Evolutionary conservation across 2,888 invertebrate species (phyloP), one percentile per base, ranked within the genome.

Genomic region (Ormyrus nitidulus): DNA sequence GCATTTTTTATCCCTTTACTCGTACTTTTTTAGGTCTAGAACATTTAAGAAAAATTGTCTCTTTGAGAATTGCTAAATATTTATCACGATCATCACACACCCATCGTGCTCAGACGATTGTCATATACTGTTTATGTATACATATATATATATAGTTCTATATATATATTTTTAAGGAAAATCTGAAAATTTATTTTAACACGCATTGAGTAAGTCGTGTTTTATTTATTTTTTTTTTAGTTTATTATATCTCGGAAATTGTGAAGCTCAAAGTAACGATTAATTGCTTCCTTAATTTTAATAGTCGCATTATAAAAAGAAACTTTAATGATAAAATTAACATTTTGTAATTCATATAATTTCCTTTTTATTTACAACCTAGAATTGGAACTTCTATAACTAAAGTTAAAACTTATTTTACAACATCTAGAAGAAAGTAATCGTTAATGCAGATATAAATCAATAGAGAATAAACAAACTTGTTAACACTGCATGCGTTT

Each of bases 81-180:
- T 53, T 75, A 72, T 80, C 75, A 76, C 72, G 66, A 76, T 80
- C 76, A 80, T 80, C 62, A 70, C 66, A 75, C 71, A 68, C 54
- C 34, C 58, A 73, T 80, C 77, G 71, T 69, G 59, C 68, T 77
- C 69, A 56, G 77, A 80, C 80, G 80, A 80, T 80, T 80, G 80
- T 80, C 80, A 80, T 71, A 51, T 72, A 73, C 46, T 70, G n/a
- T 58, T 74, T 73, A 70, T 56, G 53, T 70, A 49, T 9, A 46
- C 69, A 19, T 62, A 48, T 62, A 51, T 64, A 19, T 10, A 13
- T 34, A 34, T 34, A 34, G 4, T 34, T 34, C 34, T 34, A 34
- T 34, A 34, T 34, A 34, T 34, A 34, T 34, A 34, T 34, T 4
- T 34, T 34, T 34, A 34, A 34, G 34, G 34, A 34, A 34, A 34